These are phyloP conservation scores for Leptopilina boulardi DNA, from an alignment of 1,140 invertebrate species.

Conservation along the genomic window DNA sequence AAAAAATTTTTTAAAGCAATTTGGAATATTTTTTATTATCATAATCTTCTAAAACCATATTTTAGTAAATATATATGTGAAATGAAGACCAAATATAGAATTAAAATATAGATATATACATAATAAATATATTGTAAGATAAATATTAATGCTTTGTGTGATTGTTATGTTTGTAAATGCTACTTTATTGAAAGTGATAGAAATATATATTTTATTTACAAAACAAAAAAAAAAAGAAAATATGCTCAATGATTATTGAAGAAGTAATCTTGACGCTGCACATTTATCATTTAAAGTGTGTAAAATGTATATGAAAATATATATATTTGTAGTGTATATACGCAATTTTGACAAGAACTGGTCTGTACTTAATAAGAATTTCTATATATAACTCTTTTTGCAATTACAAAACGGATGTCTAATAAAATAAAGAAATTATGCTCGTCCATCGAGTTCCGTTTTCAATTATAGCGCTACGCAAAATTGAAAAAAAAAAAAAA, in stretches of 20 bases:
- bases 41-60: no score
- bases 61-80: no score
- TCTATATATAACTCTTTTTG: neutral
- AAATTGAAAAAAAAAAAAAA: neutral
- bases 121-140: no score
- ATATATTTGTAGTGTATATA: neutral
- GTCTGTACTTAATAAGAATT: slow-evolving; percentile 26
- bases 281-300: slow-evolving; percentile 8
- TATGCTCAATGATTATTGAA: neutral
- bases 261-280: slow-evolving; percentile 40
- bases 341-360: neutral
- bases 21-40: no score
- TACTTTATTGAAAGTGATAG: neutral
- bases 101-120: no score
- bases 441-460: neutral
- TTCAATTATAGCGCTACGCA: neutral
- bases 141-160: no score
- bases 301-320: neutral
- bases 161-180: neutral
- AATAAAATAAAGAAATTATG: slow-evolving; percentile 29
- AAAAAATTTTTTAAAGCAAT: no score
- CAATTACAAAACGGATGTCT: slow-evolving; percentile 3
- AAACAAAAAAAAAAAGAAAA: no score
- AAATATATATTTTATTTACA: neutral
- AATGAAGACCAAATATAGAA: no score